Conservation (phyloP, 2,113 vertebrate genomes). For the Climacteris rufus region DNA sequence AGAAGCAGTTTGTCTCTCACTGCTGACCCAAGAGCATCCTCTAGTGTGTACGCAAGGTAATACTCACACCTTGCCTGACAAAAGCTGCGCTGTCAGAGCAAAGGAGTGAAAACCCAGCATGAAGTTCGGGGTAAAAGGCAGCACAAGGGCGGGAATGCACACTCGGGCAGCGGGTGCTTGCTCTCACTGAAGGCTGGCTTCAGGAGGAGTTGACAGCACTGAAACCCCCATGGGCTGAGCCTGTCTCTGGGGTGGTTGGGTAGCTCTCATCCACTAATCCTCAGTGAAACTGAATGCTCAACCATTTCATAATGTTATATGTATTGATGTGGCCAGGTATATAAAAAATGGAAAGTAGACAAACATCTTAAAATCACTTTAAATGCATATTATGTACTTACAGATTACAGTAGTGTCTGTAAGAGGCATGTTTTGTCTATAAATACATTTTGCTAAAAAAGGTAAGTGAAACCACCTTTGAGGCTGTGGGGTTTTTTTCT, state of each 20-base stretch:
- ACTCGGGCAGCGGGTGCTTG: neutral
- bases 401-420: neutral
- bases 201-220: neutral
- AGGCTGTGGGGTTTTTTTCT: neutral
- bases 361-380: neutral
- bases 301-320: neutral
- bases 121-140: neutral
- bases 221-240: fast-evolving
- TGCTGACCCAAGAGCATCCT: constrained; percentile 58
- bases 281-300: neutral
- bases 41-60: constrained; percentile 40
- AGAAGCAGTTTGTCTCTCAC: neutral
- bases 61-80: neutral
- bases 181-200: neutral
- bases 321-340: neutral
- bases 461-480: neutral
- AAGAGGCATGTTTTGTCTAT: neutral
- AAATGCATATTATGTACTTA: neutral
- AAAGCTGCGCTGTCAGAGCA: fast-evolving
- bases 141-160: neutral
- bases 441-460: neutral
- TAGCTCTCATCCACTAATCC: neutral
- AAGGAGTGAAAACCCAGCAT: neutral
- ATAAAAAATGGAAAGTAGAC: neutral
- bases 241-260: neutral